These are phyloP conservation scores for Nesogale talazaci DNA, from an alignment of 2,113 vertebrate genomes.

Conservation along the genomic window DNA sequence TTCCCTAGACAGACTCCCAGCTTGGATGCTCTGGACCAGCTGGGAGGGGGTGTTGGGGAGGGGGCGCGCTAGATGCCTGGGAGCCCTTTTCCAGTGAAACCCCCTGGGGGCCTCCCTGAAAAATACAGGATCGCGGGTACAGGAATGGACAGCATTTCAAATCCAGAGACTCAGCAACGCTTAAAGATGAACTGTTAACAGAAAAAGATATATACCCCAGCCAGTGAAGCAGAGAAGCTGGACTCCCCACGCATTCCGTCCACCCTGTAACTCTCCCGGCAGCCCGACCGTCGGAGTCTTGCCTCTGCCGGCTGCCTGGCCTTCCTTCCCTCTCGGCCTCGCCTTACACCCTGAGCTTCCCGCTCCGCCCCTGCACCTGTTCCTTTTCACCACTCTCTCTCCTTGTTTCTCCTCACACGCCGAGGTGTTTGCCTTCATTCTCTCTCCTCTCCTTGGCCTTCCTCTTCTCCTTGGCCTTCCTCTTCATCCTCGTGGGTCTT, in stretches of 20 bases:
- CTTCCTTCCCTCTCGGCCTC: constrained; percentile 32
- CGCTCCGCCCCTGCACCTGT: constrained; percentile 17
- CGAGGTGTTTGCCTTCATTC: constrained; percentile 35
- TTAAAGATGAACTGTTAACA: constrained; percentile 40
- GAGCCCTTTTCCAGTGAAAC: constrained; percentile 9
- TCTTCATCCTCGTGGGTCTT: constrained; percentile 55
- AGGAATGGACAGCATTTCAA: constrained; percentile 45
- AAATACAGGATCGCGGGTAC: background rate
- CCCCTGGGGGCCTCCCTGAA: background rate
- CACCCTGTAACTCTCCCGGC: background rate
- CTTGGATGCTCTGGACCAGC: background rate
- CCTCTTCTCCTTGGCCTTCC: background rate
- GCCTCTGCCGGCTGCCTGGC: constrained; percentile 29
- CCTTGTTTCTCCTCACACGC: background rate
- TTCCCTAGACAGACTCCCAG: constrained; percentile 22
- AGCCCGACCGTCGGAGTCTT: background rate
- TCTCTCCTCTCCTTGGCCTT: constrained; percentile 10
- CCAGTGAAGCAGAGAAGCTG: constrained; percentile 23
- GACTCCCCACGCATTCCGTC: background rate
- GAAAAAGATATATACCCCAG: constrained; percentile 54
- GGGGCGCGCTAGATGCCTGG: constrained; percentile 1
- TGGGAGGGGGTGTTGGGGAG: too few species aligned
- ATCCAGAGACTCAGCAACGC: constrained; percentile 22
- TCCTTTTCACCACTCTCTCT: background rate
- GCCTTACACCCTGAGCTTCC: constrained; percentile 10